Evolutionary conservation across 37 sponge, comb jelly and placozoan genomes (phyloP), one percentile per base, ranked within the genome.

Genomic region (Ephydatia muelleri): DNA sequence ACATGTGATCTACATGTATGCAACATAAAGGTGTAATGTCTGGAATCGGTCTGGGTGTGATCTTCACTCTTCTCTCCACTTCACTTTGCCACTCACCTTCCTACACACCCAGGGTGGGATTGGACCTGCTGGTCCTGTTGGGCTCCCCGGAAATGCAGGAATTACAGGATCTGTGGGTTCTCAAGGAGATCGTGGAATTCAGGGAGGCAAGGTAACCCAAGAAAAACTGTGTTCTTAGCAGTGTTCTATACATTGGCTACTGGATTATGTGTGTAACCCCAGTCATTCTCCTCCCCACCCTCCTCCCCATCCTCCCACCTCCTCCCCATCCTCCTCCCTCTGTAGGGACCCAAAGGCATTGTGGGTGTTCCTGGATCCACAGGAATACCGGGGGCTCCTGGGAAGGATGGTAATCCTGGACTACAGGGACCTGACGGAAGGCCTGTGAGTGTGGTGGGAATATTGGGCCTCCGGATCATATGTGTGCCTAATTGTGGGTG

Each of bases 371-470:
- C 84, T 33, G 75, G 83, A 68, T 5, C 47, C 35, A 78, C 72
- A 3, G 87, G 87, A 40, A 19, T 36, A 38, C 82, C 67, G 31
- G 88, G 88, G 2, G 36, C 40, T 0, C 49, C 49, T 31, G 84
- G 84, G 22, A 71, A 47, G 26, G 79, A 79, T 79, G 86, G 86
- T 29, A 36, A 26, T 22, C 89, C 79, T 64, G 87, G 90, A 49
- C 82, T 75, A 57, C 70, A 85, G 29, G 90, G 90, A 68, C 4
- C 39, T 31, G 84, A 83, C 81, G 92, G 92, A 80, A 31, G 73
- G n/a, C 85, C 84, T 80, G 92, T 87, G 65, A 84, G 89, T 72
- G 8, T 35, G 31, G 12, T 8, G 5, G 8, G 3, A 9, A 11
- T 27, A 9, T 43, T 43, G 47, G 47, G n/a, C n/a, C n/a, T n/a